phyloP scores from a whole-genome alignment of 2,797 vertebrate genomes.

The Leptodactylus fallax region DNA sequence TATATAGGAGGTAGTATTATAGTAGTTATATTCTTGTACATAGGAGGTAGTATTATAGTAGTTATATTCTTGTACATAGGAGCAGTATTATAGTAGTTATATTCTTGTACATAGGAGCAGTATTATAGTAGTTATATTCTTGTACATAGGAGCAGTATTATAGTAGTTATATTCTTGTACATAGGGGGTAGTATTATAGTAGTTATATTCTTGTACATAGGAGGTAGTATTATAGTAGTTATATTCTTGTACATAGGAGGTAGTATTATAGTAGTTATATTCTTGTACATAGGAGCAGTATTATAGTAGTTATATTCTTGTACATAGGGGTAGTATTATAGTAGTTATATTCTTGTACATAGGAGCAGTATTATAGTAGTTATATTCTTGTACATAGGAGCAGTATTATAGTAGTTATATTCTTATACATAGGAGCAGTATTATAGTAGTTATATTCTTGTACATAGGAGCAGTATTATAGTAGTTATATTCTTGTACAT shows the following conservation, averaged over 20 bases:
- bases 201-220: not conserved
- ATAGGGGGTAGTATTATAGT: not conserved
- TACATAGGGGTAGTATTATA: not conserved
- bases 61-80: not conserved
- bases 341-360: not conserved
- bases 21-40: slow-evolving; percentile 1
- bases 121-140: not conserved
- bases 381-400: not conserved
- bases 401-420: slow-evolving; percentile 14
- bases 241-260: not conserved
- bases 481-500: slow-evolving; percentile 4
- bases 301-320: slow-evolving; percentile 4
- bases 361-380: slow-evolving; percentile 7
- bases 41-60: not conserved
- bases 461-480: not conserved
- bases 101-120: not conserved
- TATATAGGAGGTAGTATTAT: not conserved
- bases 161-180: not conserved
- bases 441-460: not conserved
- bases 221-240: slow-evolving; percentile 3
- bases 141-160: not conserved
- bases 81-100: not conserved
- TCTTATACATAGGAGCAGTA: slow-evolving; percentile 1
- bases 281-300: not conserved
- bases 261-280: slow-evolving; percentile 2